Evolutionary conservation across 2,797 vertebrate species (phyloP).

Genomic region (Glyptemys insculpta): DNA sequence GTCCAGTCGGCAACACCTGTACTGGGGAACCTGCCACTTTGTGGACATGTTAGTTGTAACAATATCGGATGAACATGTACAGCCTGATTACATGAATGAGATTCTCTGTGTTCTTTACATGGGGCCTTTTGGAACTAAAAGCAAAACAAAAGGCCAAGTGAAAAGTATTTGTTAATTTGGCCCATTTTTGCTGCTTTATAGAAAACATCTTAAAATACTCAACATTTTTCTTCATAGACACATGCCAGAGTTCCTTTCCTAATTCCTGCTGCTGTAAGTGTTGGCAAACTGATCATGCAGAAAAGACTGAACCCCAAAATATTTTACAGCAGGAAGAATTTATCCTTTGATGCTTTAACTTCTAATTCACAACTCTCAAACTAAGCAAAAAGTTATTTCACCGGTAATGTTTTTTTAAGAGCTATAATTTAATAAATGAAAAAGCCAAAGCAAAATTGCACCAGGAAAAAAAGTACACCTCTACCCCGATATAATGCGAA

Average conservation of each 20-base stretch:
- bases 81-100: rapidly evolving
- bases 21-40: not conserved
- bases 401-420: not conserved
- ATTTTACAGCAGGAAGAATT: not conserved
- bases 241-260: not conserved
- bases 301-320: conserved; percentile 6
- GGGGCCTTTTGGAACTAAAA: not conserved
- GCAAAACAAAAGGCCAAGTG: not conserved
- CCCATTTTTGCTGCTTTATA: not conserved
- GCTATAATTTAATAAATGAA: not conserved
- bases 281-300: not conserved
- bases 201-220: not conserved
- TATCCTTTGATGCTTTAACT: conserved; percentile 1
- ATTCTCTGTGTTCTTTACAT: not conserved
- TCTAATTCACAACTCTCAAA: not conserved
- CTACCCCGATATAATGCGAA: too few relatives aligned
- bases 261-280: not conserved
- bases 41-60: rapidly evolving
- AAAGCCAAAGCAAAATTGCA: not conserved
- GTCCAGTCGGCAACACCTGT: not conserved
- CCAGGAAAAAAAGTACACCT: too few relatives aligned
- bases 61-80: rapidly evolving
- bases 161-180: not conserved
- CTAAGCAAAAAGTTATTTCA: not conserved
- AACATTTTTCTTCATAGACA: not conserved